These are phyloP conservation scores for Scaptomyza polygonia DNA, from an alignment of 2,888 invertebrate species.

Conservation along the genomic window DNA sequence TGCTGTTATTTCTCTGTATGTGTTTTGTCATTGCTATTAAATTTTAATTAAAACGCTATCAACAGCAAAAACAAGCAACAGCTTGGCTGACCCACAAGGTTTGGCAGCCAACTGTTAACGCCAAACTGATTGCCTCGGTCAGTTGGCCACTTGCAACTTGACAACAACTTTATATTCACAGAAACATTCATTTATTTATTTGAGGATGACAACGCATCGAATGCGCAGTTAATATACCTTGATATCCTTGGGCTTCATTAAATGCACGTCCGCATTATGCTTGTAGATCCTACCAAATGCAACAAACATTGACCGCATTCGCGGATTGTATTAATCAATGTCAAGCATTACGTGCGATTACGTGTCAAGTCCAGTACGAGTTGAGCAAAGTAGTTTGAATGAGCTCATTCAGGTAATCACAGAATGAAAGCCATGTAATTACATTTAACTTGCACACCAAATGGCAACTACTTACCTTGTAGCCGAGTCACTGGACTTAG, in stretches of 20 bases:
- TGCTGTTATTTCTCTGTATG: too few relatives aligned
- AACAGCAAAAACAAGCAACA: slow-evolving; percentile 44
- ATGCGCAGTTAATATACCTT: slow-evolving; percentile 43
- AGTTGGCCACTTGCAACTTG: slow-evolving; percentile 3
- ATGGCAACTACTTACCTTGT: neutral
- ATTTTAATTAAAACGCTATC: slow-evolving; percentile 61
- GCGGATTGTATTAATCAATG: slow-evolving; percentile 66
- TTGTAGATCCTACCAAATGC: slow-evolving; percentile 6
- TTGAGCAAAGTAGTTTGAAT: neutral
- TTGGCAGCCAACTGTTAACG: too few relatives aligned
- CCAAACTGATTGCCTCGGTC: slow-evolving; percentile 40
- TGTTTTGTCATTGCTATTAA: slow-evolving; percentile 47
- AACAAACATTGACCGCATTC: slow-evolving; percentile 12
- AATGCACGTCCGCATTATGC: slow-evolving; percentile 5
- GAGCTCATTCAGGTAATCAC: slow-evolving; percentile 19
- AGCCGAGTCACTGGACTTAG: slow-evolving; percentile 2
- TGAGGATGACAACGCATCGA: slow-evolving; percentile 7
- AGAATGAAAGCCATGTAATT: too few relatives aligned
- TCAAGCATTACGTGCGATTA: slow-evolving; percentile 54
- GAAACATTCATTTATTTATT: neutral
- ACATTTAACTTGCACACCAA: slow-evolving; percentile 10
- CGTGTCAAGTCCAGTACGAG: slow-evolving; percentile 17
- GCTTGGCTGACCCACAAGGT: too few relatives aligned
- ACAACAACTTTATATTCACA: too few relatives aligned
- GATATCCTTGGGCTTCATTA: slow-evolving; percentile 48